Evolutionary conservation across 2,113 vertebrate genomes (phyloP).

Genomic region (Lepus americanus): DNA sequence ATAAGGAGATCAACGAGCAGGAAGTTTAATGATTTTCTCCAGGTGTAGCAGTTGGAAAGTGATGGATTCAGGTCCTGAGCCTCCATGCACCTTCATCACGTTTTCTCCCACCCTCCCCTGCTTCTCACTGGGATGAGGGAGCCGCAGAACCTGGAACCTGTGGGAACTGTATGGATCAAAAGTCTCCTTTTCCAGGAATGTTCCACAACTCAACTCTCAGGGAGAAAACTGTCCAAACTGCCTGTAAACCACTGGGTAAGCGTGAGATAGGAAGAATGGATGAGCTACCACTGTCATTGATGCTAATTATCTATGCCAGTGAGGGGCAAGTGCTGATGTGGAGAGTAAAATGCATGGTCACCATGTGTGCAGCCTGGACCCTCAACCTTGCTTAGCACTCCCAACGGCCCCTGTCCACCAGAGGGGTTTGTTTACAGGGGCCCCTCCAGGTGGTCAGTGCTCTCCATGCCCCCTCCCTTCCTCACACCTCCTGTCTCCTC

Average conservation of each 20-base stretch:
- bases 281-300: slow-evolving; percentile 7
- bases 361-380: rapidly evolving
- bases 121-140: not conserved
- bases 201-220: slow-evolving; percentile 44
- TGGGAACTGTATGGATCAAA: not conserved
- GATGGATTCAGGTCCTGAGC: not conserved
- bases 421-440: not conserved
- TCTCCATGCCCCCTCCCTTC: rapidly evolving
- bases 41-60: not conserved
- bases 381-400: no score
- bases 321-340: not conserved
- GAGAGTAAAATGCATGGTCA: not conserved
- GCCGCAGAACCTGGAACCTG: not conserved
- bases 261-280: slow-evolving; percentile 59
- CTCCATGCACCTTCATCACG: rapidly evolving
- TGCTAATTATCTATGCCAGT: slow-evolving; percentile 21
- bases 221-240: slow-evolving; percentile 7
- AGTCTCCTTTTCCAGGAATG: slow-evolving; percentile 53
- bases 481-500: not conserved
- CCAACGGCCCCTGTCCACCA: not conserved
- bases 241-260: slow-evolving; percentile 47
- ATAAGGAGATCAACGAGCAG: not conserved
- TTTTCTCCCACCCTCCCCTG: not conserved
- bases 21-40: not conserved
- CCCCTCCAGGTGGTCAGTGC: not conserved